These are phyloP conservation scores for Julus scandinavius DNA, from an alignment of 2,888 invertebrate genomes.

Conservation along the genomic window DNA sequence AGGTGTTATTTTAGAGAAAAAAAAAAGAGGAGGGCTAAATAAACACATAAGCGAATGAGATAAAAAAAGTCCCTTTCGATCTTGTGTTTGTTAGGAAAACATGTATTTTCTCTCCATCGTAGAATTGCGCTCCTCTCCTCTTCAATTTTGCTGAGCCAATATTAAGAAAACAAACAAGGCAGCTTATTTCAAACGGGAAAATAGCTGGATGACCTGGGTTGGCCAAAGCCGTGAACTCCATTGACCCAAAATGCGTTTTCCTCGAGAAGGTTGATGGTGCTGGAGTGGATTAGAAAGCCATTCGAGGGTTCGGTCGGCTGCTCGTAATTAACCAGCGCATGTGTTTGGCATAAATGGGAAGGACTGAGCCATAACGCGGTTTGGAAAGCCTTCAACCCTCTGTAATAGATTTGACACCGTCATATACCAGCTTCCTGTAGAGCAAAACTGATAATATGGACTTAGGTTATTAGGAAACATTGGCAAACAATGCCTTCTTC, in stretches of 20 bases:
- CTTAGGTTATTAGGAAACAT: constrained; percentile 40
- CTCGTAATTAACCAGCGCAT: constrained; percentile 24
- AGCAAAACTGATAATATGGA: constrained; percentile 43
- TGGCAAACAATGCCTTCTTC: constrained; percentile 43
- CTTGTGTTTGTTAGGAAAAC: constrained; percentile 41
- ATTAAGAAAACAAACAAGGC: constrained; percentile 28
- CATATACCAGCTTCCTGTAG: constrained; percentile 4
- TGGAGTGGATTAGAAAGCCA: constrained; percentile 38
- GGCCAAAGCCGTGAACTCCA: constrained; percentile 1
- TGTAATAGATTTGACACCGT: constrained; percentile 29
- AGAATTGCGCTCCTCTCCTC: constrained; percentile 36
- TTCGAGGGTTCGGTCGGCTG: constrained; percentile 3
- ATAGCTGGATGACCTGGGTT: background rate
- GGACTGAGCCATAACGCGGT: constrained; percentile 29
- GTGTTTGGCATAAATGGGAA: constrained; percentile 40
- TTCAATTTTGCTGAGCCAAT: constrained; percentile 26
- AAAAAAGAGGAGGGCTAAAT: background rate
- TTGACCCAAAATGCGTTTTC: background rate
- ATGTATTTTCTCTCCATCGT: background rate
- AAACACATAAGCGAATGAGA: constrained; percentile 44
- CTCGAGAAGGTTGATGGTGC: background rate
- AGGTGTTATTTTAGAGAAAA: background rate
- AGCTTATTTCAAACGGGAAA: background rate
- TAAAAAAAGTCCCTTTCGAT: background rate
- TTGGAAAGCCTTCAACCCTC: constrained; percentile 14